phyloP scores from a whole-genome alignment of 2,888 invertebrate genomes.

The Arrhopalites spinosus region DNA sequence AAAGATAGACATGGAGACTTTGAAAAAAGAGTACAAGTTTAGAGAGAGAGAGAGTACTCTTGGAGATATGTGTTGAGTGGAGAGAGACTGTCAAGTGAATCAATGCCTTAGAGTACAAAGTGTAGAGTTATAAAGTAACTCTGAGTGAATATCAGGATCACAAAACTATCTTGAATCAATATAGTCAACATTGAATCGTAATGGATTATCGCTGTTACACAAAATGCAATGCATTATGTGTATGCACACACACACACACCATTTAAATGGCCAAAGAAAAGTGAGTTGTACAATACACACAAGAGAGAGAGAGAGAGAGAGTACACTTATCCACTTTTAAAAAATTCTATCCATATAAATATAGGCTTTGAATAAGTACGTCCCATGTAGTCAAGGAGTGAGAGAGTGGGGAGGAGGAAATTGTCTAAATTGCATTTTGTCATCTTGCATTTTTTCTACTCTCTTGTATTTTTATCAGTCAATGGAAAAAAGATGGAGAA shows the following conservation, averaged over 20 bases:
- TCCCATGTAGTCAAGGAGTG: too few species aligned
- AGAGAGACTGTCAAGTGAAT: too few species aligned
- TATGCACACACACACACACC: neutral
- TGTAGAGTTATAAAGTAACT: constrained; percentile 5
- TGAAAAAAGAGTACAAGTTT: neutral
- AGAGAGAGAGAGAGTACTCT: neutral
- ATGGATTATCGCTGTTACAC: constrained; percentile 44
- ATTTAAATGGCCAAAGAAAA: neutral
- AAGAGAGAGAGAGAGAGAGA: neutral
- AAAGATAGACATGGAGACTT: neutral
- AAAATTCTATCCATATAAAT: neutral
- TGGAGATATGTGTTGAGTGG: too few species aligned
- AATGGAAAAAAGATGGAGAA: too few species aligned
- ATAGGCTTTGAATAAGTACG: too few species aligned
- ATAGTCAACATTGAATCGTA: constrained; percentile 35
- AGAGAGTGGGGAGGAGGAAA: too few species aligned
- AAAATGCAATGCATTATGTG: constrained; percentile 34
- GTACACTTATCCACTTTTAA: neutral
- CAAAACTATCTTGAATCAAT: constrained; percentile 42
- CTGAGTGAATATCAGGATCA: constrained; percentile 9
- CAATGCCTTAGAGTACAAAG: neutral
- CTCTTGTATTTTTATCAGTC: too few species aligned
- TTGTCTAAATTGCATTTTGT: too few species aligned
- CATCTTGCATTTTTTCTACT: too few species aligned
- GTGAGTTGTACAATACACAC: neutral